Conservation (phyloP, 2,797 vertebrate genomes). For the Phrynocephalus vlangalii region DNA sequence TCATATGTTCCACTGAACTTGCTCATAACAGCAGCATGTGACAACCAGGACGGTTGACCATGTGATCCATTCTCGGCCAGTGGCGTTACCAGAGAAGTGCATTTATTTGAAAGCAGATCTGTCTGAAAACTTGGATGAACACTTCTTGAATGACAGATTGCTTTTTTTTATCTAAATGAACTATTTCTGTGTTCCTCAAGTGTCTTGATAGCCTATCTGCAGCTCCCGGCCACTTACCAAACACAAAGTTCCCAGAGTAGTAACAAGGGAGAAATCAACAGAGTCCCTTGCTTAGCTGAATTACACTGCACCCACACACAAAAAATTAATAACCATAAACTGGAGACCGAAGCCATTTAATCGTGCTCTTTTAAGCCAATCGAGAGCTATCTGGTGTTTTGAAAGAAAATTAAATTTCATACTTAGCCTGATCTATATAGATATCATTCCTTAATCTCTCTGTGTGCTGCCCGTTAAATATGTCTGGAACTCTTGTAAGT, state of each 20-base stretch:
- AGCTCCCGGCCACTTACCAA: neutral
- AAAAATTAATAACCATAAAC: slow-evolving; percentile 1
- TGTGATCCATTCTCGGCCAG: neutral
- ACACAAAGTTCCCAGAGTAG: neutral
- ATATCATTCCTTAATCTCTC: slow-evolving; percentile 41
- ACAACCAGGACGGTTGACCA: neutral
- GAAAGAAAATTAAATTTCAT: slow-evolving; percentile 60
- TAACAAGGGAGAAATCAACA: neutral
- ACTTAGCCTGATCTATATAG: slow-evolving; percentile 44
- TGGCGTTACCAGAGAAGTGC: neutral
- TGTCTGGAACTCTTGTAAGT: slow-evolving; percentile 44
- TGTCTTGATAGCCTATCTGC: neutral
- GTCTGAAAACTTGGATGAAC: neutral
- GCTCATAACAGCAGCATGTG: neutral
- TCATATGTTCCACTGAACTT: neutral
- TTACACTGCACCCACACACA: neutral
- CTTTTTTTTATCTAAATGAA: neutral
- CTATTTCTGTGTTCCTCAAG: neutral
- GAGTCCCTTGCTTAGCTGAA: neutral
- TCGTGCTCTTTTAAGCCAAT: slow-evolving; percentile 28
- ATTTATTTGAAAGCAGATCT: neutral
- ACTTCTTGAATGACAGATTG: neutral
- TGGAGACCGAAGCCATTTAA: slow-evolving; percentile 37
- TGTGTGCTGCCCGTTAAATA: slow-evolving; percentile 18
- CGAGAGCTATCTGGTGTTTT: slow-evolving; percentile 48